phyloP scores from a whole-genome alignment of 1,140 invertebrate species.

The Papilio dardanus region DNA sequence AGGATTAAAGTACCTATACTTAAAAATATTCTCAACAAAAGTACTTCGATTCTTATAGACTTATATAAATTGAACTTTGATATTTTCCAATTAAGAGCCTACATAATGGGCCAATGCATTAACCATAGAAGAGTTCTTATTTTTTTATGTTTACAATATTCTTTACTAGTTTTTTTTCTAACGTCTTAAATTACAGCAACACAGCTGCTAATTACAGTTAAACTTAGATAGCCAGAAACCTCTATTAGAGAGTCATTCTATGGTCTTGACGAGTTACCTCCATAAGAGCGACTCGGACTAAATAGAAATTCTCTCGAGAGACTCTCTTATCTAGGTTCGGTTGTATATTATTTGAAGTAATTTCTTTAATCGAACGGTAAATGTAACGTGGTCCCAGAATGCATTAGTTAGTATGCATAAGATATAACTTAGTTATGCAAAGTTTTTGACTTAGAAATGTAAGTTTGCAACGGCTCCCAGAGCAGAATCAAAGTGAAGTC shows the following conservation, averaged over 20 bases:
- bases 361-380: not conserved
- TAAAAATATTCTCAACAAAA: not conserved
- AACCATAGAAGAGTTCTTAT: not conserved
- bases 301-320: too few relatives aligned
- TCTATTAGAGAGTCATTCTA: too few relatives aligned
- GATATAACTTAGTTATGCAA: constrained; percentile 37
- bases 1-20: not conserved
- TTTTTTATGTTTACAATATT: too few relatives aligned
- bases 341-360: not conserved
- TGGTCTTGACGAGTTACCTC: too few relatives aligned
- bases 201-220: too few relatives aligned
- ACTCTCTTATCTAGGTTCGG: too few relatives aligned
- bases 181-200: too few relatives aligned
- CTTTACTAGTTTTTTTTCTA: too few relatives aligned
- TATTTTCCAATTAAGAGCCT: not conserved
- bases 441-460: constrained; percentile 38
- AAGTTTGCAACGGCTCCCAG: constrained; percentile 34
- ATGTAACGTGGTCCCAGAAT: constrained; percentile 14
- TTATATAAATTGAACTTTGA: not conserved
- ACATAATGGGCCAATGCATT: not conserved
- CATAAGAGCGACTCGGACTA: too few relatives aligned
- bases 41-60: not conserved
- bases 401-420: constrained; percentile 37
- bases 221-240: too few relatives aligned
- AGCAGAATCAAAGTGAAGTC: constrained; percentile 38